phyloP scores from a whole-genome alignment of 1,140 invertebrate genomes.

The Drosophila ananassae region DNA sequence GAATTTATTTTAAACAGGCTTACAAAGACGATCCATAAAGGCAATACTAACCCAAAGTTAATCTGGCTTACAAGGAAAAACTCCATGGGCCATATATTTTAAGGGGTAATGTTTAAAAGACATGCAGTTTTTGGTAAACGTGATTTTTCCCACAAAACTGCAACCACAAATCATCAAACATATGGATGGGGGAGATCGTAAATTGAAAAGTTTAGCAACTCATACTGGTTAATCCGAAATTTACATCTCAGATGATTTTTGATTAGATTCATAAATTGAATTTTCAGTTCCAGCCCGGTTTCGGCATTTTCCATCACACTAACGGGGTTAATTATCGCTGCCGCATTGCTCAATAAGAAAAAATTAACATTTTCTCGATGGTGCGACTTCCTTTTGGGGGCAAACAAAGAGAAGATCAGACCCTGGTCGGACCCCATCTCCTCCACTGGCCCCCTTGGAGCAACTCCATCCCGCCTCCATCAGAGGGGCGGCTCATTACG shows the following conservation, averaged over 20 bases:
- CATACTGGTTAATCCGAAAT: constrained; percentile 7
- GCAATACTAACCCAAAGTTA: constrained; percentile 53
- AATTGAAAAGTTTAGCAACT: constrained; percentile 15
- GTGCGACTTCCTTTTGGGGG: constrained; percentile 57
- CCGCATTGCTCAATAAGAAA: constrained; percentile 69
- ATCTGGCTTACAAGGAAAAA: constrained; percentile 40
- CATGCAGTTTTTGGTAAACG: not conserved
- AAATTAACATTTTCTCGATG: constrained; percentile 72
- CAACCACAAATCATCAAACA: not conserved
- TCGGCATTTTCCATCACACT: constrained; percentile 64
- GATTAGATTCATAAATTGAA: constrained; percentile 63
- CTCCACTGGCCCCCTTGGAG: not conserved
- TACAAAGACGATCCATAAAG: constrained; percentile 26
- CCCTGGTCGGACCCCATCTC: constrained; percentile 1
- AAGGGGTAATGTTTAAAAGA: not conserved
- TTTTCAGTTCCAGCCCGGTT: constrained; percentile 59
- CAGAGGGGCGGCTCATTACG: constrained; percentile 65
- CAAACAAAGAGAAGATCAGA: constrained; percentile 67
- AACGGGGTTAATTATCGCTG: constrained; percentile 76
- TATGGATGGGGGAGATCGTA: not conserved
- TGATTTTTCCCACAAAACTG: not conserved
- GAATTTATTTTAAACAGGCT: not conserved
- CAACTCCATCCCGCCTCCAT: not conserved
- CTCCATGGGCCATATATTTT: not conserved
- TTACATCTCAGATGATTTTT: constrained; percentile 10